Evolutionary conservation across 64 coral and sea anemone species (phyloP).

Genomic region (Hydrozoanthus tunicans): DNA sequence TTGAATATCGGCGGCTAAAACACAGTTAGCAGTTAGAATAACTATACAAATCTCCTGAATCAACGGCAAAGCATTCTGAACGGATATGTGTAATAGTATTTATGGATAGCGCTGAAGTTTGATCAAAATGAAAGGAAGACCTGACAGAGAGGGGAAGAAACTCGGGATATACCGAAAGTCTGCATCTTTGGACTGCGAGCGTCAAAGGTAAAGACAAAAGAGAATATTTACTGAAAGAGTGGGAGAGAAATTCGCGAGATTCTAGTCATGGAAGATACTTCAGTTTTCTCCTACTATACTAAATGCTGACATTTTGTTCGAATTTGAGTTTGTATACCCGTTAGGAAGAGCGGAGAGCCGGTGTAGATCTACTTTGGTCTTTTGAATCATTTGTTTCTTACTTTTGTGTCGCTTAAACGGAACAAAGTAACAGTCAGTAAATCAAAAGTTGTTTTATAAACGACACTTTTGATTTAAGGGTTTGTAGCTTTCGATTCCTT

Average conservation of each 20-base stretch:
- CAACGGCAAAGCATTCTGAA: background rate
- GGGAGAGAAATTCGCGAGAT: background rate
- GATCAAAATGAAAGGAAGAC: conserved; percentile 8
- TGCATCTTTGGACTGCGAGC: conserved; percentile 1
- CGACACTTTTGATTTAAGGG: too few species aligned
- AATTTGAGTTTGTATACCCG: too few species aligned
- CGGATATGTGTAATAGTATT: background rate
- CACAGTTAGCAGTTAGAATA: background rate
- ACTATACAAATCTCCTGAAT: background rate
- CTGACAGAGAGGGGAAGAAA: conserved; percentile 11
- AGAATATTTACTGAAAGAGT: background rate
- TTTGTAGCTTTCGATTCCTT: too few species aligned
- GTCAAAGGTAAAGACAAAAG: background rate
- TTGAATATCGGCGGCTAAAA: background rate
- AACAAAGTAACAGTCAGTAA: too few species aligned
- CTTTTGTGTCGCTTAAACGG: too few species aligned
- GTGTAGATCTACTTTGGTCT: too few species aligned
- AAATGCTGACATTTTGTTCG: too few species aligned
- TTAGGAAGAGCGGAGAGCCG: too few species aligned
- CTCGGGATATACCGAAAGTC: background rate
- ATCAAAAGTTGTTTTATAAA: too few species aligned
- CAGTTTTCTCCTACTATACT: background rate
- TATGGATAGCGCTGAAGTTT: background rate
- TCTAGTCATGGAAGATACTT: background rate
- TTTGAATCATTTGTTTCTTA: too few species aligned